Conservation (phyloP, 2,888 invertebrate genomes). For the Dinocampus coccinellae region DNA sequence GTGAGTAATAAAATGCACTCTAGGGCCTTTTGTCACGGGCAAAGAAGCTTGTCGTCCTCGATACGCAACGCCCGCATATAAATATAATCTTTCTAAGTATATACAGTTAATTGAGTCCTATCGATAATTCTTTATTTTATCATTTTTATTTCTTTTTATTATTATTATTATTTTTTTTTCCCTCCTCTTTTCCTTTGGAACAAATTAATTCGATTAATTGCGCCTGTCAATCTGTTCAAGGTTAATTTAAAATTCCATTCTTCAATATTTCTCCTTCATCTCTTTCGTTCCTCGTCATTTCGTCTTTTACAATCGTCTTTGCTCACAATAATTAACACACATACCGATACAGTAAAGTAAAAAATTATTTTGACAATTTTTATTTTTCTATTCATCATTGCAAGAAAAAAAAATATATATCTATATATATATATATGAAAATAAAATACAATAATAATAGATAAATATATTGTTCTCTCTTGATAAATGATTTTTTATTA, state of each 20-base stretch:
- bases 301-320: background rate
- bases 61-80: constrained; percentile 4
- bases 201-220: constrained; percentile 36
- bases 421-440: no score
- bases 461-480: background rate
- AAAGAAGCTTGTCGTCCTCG: constrained; percentile 15
- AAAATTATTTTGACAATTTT: no score
- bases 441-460: background rate
- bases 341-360: no score
- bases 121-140: background rate
- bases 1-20: constrained; percentile 5
- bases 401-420: no score
- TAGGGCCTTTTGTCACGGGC: constrained; percentile 13
- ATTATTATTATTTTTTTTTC: no score
- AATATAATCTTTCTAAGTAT: background rate
- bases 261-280: background rate
- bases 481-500: background rate
- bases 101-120: constrained; percentile 11
- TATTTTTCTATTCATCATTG: no score
- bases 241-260: background rate
- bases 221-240: constrained; percentile 5
- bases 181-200: background rate
- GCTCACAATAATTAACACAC: background rate
- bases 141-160: no score
- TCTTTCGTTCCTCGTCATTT: no score